Conservation (phyloP, 2,888 invertebrate species). For the Neoitamus cyanurus region DNA sequence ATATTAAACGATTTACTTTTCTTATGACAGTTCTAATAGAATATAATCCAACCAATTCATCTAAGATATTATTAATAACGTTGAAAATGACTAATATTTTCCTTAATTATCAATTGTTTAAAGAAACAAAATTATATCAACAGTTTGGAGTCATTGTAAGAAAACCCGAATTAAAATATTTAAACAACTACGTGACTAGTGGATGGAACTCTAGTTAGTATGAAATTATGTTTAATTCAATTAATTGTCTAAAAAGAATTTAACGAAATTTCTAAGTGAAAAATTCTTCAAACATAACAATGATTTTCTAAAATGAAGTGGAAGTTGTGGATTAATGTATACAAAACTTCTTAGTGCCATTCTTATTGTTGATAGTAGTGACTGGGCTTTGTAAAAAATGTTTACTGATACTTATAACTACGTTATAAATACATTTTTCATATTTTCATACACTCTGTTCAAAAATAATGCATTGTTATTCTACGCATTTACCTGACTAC, state of each 20-base stretch:
- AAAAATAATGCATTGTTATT: neutral
- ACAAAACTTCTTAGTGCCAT: neutral
- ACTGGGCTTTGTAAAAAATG: neutral
- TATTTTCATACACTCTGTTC: neutral
- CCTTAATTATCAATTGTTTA: neutral
- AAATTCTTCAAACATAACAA: conserved; percentile 23
- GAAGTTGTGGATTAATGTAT: neutral
- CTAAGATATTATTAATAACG: neutral
- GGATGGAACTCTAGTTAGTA: conserved; percentile 50
- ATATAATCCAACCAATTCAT: neutral
- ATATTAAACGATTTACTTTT: neutral
- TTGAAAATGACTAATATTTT: neutral
- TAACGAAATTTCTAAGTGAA: conserved; percentile 1
- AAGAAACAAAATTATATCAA: neutral
- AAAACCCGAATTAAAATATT: neutral
- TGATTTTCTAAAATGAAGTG: conserved; percentile 15
- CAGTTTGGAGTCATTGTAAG: neutral
- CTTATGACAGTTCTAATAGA: neutral
- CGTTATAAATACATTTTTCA: neutral
- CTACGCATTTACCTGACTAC: neutral
- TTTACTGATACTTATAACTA: neutral
- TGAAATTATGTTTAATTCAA: conserved; percentile 15
- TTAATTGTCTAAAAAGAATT: neutral
- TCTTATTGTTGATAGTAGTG: neutral
- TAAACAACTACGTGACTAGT: conserved; percentile 51